Base-by-base conservation (phyloP, 1,140 invertebrate genomes). In the Helicoverpa armigera region DNA sequence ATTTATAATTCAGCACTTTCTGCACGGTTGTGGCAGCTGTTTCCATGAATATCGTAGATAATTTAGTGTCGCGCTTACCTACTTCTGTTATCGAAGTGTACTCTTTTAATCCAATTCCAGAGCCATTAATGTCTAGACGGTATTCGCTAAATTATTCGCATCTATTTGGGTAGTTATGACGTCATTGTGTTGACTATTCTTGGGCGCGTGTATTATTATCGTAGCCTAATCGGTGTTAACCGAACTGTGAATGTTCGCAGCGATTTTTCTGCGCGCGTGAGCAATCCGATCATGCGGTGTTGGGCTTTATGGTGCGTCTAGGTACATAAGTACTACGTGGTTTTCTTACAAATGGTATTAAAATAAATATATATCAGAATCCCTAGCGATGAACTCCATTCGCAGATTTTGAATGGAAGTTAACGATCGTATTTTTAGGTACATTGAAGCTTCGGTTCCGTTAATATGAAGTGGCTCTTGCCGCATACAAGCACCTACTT, bases 161-260 rank as follows among this genome's bases (percentile, higher is more conserved):
- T 76, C 10, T 76, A 76, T 76, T 76, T 61, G 31, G 56, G 58
- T 72, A 72, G 69, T 63, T 63, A 23, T 76, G 73, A 76, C 73
- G 73, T 76, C 43, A 53, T 51, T 51, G 5, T 35, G 48, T 50
- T 51, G 56, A 74, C 29, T 51, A 76, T 76, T 61, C 58, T 76
- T 61, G 50, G 43, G 29, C 5, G 23, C 73, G 58, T 63, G 35
- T 63, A 50, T 61, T 63, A 76, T 61, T 76, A 63, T 61, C 56
- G 43, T 53, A 29, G 48, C 72, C 50, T 77, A 35, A 78, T 65
- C 61, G 75, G 50, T 54, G 48, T 31, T 56, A 63, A 67, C 29
- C 67, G 75, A 78, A 78, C 61, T 43, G 75, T 43, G 63, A 67
- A 65, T 65, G 60, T 67, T 65, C 29, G 29, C 16, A 53, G 18